Percentiles rank a stretch among this genome's conserved stretches.
phyloP scores from a whole-genome alignment of 2,888 invertebrate species.

The Nasonovia ribisnigri region DNA sequence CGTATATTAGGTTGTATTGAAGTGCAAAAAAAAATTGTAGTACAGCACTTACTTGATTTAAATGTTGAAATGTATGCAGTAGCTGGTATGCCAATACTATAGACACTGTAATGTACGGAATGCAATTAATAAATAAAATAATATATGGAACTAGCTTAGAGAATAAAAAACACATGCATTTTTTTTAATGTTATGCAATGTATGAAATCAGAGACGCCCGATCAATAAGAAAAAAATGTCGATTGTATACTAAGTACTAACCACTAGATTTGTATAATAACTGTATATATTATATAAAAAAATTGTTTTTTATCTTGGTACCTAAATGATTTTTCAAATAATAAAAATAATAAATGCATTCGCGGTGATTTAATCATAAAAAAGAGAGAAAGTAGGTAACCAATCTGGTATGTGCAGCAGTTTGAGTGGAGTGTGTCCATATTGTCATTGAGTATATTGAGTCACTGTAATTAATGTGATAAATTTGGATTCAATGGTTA shows the following conservation, averaged over 20 bases:
- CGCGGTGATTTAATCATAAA: background rate
- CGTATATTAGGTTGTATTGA: background rate
- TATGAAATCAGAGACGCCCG: background rate
- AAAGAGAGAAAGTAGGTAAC: background rate
- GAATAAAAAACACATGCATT: background rate
- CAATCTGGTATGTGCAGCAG: background rate
- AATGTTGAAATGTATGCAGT: background rate
- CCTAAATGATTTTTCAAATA: background rate
- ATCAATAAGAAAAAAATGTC: background rate
- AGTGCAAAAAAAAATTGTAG: background rate
- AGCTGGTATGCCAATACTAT: background rate
- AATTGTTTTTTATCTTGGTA: background rate
- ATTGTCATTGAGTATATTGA: background rate
- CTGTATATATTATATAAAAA: too few relatives aligned
- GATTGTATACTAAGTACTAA: background rate
- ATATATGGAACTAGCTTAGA: background rate
- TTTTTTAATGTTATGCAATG: background rate
- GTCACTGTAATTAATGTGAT: background rate
- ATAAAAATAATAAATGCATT: background rate
- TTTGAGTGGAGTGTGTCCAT: background rate
- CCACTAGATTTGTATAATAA: background rate
- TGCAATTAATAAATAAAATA: background rate
- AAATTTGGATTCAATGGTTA: background rate
- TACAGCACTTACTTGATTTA: background rate
- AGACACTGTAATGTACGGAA: background rate